Evolutionary conservation across 2,113 vertebrate species (phyloP), one percentile per base, ranked within the genome.

Genomic region (Cyphomyrus discorhynchus): DNA sequence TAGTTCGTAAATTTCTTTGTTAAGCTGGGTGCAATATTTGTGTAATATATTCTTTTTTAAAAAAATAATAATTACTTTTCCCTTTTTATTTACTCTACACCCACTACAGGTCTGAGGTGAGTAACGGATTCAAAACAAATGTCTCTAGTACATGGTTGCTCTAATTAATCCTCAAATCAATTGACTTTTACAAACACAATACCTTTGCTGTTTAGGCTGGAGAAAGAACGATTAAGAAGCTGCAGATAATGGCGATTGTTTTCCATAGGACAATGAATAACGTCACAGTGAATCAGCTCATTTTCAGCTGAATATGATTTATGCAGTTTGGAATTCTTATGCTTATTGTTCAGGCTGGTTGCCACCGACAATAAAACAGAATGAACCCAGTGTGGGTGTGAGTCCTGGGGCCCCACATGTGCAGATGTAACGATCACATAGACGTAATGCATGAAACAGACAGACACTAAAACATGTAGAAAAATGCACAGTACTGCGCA

Each of bases 161-260:
- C 31, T 87, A 53, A 87, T 87, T 56, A 87, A 87, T 87, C 85
- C 50, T 50, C 49, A 53, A 53, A 87, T 87, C 50, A 87, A 87
- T 87, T 56, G 27, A 87, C 49, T 35, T 13, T 53, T 87, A 52
- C 85, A 87, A 53, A n/a, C 85, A 87, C 85, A 87, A 87, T 87
- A 56, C 49, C 31, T 87, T 53, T 53, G 15, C 85, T 53, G 27
- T 87, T 87, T 19, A 15, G 85, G 50, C 47, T 87, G 85, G 85
- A 56, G 50, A 35, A 53, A 53, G 85, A 35, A 87, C 5, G 27
- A 53, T 53, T 53, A 53, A 35, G 10, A 56, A 31, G 52, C 50
- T 19, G 15, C 49, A 56, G 85, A 39, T 56, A 56, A 87, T 53
- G 49, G 49, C 85, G 17, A 87, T 87, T 87, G 31, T 87, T 87